Percentiles rank a stretch among this genome's conserved stretches.
phyloP scores from a whole-genome alignment of 2,797 vertebrate genomes.

The Phoeniculus purpureus region DNA sequence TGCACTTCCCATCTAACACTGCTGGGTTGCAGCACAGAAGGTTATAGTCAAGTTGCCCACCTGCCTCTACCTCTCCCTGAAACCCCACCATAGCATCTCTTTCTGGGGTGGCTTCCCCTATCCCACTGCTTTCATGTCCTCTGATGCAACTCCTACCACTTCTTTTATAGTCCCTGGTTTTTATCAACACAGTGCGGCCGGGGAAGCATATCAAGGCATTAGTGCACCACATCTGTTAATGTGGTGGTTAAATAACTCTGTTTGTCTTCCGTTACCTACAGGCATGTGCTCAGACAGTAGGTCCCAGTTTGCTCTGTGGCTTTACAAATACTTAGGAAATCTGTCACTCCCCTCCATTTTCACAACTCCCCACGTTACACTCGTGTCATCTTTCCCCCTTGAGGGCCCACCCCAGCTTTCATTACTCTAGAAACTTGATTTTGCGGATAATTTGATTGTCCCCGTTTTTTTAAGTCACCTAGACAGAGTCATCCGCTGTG shows the following conservation, averaged over 20 bases:
- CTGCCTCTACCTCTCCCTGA: background rate
- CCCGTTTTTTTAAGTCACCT: background rate
- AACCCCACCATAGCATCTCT: background rate
- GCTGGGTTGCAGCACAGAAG: background rate
- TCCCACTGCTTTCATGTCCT: background rate
- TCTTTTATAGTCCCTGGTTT: background rate
- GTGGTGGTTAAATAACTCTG: background rate
- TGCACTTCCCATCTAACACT: background rate
- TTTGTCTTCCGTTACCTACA: background rate
- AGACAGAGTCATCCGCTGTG: background rate
- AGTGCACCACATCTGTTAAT: background rate
- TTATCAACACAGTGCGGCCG: background rate
- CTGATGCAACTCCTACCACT: background rate
- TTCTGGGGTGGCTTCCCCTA: background rate
- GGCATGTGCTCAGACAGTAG: background rate
- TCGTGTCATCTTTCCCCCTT: background rate
- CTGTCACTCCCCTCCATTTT: fast-evolving
- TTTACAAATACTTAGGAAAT: background rate
- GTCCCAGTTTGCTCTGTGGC: background rate
- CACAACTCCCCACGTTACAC: background rate
- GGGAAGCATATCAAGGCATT: background rate
- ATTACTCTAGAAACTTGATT: background rate
- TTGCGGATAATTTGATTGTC: background rate
- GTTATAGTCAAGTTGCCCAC: background rate
- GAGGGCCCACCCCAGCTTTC: background rate